These are phyloP conservation scores for Pollenia amentaria DNA, from an alignment of 2,888 invertebrate genomes.

Conservation along the genomic window DNA sequence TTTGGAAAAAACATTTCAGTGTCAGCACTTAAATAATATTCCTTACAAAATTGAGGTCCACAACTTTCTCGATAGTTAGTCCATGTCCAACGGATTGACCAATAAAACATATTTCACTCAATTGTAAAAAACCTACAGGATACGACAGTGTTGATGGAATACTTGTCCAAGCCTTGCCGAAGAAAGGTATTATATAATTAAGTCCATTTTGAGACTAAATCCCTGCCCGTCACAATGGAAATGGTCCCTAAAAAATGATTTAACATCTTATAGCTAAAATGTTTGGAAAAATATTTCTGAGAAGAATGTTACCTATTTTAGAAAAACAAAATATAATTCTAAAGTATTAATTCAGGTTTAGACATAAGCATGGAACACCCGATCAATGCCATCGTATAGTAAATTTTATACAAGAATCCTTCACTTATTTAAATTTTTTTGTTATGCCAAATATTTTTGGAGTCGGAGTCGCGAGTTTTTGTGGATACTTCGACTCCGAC, in stretches of 20 bases:
- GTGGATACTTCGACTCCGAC: too few species aligned
- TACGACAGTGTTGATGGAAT: constrained; percentile 49
- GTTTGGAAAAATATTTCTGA: constrained; percentile 40
- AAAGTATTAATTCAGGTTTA: too few species aligned
- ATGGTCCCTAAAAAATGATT: constrained; percentile 37
- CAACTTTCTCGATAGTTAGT: constrained; percentile 35
- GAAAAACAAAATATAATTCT: too few species aligned
- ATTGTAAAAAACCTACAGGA: constrained; percentile 25
- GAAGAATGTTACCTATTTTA: too few species aligned
- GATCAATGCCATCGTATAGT: too few species aligned
- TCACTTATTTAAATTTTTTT: too few species aligned
- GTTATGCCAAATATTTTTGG: too few species aligned
- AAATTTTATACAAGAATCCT: too few species aligned
- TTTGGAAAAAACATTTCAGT: constrained; percentile 45
- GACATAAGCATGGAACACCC: too few species aligned
- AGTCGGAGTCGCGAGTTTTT: too few species aligned
- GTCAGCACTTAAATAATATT: constrained; percentile 21
- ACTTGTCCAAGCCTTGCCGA: constrained; percentile 43
- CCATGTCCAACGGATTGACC: constrained; percentile 56
- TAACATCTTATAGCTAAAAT: constrained; percentile 30
- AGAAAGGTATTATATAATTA: constrained; percentile 40
- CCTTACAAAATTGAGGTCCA: neutral
- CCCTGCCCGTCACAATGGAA: constrained; percentile 41
- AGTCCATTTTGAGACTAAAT: constrained; percentile 34
- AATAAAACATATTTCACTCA: constrained; percentile 32